phyloP scores from a whole-genome alignment of 1,140 invertebrate genomes.

The Euura saliciscinereae region DNA sequence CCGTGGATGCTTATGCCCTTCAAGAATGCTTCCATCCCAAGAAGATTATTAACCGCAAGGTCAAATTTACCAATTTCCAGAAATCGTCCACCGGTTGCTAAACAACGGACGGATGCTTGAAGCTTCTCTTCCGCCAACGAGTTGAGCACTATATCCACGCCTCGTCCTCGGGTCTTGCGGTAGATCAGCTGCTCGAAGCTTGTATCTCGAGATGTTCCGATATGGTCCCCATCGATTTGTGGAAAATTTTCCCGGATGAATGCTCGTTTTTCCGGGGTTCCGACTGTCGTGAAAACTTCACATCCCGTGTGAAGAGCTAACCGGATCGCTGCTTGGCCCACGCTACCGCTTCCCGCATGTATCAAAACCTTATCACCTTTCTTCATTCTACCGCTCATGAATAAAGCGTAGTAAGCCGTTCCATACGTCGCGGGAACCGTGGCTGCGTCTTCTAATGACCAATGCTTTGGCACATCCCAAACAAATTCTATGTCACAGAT shows the following conservation, averaged over 20 bases:
- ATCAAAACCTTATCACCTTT: constrained; percentile 68
- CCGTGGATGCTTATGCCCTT: constrained; percentile 48
- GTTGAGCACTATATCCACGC: constrained; percentile 70
- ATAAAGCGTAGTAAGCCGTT: constrained; percentile 68
- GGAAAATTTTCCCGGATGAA: constrained; percentile 45
- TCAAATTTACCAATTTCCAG: constrained; percentile 79
- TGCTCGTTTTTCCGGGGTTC: constrained; percentile 48
- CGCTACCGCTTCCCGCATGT: constrained; percentile 72
- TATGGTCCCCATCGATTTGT: constrained; percentile 44
- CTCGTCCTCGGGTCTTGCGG: constrained; percentile 51
- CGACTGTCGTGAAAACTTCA: constrained; percentile 59
- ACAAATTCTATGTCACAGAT: constrained; percentile 55
- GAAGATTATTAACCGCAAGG: constrained; percentile 67
- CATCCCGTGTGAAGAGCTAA: constrained; percentile 62
- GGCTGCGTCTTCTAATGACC: constrained; percentile 66
- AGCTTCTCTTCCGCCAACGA: constrained; percentile 68
- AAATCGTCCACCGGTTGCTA: constrained; percentile 71
- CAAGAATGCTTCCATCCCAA: constrained; percentile 69
- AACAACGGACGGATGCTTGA: constrained; percentile 66
- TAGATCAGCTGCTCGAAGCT: constrained; percentile 64
- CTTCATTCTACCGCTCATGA: constrained; percentile 61
- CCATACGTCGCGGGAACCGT: constrained; percentile 68
- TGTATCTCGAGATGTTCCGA: constrained; percentile 63
- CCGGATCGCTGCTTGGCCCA: constrained; percentile 73
- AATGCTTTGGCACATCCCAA: constrained; percentile 67